Evolutionary conservation across 2,888 invertebrate genomes (phyloP).

Genomic region (Caenorhabditis afra): DNA sequence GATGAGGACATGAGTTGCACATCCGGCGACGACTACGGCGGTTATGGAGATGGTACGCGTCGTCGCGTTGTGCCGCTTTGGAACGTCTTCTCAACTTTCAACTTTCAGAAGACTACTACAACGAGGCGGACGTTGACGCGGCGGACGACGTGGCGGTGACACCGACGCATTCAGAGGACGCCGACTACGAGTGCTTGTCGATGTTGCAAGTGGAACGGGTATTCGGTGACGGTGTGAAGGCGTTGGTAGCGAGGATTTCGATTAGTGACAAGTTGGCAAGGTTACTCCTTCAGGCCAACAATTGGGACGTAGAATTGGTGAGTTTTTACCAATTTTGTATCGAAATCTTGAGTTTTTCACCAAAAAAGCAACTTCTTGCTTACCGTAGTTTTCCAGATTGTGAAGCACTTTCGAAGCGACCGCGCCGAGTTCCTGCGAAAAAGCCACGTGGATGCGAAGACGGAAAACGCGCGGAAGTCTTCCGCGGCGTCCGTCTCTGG

Average conservation of each 20-base stretch:
- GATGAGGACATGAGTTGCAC: constrained; percentile 64
- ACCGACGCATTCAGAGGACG: constrained; percentile 62
- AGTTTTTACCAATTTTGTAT: not conserved
- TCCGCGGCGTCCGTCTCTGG: constrained; percentile 22
- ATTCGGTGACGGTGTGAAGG: constrained; percentile 60
- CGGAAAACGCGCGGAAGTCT: constrained; percentile 13
- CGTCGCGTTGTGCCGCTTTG: not conserved
- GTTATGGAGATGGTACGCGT: constrained; percentile 61
- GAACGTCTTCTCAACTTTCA: not conserved
- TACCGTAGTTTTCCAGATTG: constrained; percentile 28
- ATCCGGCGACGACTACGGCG: constrained; percentile 63
- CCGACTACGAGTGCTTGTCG: constrained; percentile 66
- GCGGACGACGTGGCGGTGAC: constrained; percentile 56
- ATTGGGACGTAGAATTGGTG: constrained; percentile 91
- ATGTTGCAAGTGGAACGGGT: constrained; percentile 66
- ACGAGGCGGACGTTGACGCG: constrained; percentile 64
- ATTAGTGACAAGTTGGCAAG: constrained; percentile 68
- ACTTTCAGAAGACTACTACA: constrained; percentile 66
- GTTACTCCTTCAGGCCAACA: constrained; percentile 88
- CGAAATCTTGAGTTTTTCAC: no score
- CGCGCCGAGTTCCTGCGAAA: constrained; percentile 33
- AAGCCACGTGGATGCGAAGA: constrained; percentile 40
- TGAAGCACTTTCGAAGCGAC: constrained; percentile 23
- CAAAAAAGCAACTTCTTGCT: no score
- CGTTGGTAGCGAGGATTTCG: constrained; percentile 39